phyloP scores from a whole-genome alignment of 2,888 invertebrate species.

The Xestia rhomboidea region DNA sequence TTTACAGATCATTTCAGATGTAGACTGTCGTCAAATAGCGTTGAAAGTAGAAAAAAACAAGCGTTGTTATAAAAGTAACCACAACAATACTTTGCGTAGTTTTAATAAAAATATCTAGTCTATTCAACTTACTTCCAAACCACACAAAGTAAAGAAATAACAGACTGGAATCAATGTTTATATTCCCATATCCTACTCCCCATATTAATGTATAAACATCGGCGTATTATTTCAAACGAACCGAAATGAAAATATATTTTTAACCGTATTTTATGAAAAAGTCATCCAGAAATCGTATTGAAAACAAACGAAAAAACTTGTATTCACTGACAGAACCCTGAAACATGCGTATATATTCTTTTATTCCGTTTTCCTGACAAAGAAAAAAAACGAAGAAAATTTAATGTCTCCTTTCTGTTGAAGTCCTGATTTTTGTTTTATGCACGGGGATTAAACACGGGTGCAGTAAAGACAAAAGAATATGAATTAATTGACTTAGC shows the following conservation, averaged over 20 bases:
- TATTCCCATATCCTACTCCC: background rate
- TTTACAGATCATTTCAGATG: no score
- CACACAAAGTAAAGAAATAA: background rate
- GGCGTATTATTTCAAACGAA: conserved; percentile 33
- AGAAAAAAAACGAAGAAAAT: no score
- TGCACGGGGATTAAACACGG: conserved; percentile 39
- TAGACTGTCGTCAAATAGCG: no score
- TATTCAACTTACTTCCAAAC: background rate
- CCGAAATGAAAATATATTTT: background rate
- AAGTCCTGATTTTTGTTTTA: conserved; percentile 55
- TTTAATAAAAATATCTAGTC: background rate
- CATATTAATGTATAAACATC: conserved; percentile 8
- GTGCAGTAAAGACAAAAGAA: conserved; percentile 51
- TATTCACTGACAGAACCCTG: conserved; percentile 30
- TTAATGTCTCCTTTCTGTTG: conserved; percentile 36
- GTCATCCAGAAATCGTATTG: conserved; percentile 1
- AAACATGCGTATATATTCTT: conserved; percentile 37
- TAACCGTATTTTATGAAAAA: conserved; percentile 7
- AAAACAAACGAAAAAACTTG: background rate
- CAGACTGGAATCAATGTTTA: background rate
- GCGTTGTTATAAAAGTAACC: background rate
- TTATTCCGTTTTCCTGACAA: conserved; percentile 3
- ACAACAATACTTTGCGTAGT: background rate
- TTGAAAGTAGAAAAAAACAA: background rate
- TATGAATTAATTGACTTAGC: conserved; percentile 45